Conservation (phyloP, 2,888 invertebrate species). For the Hyposoter dolosus region DNA sequence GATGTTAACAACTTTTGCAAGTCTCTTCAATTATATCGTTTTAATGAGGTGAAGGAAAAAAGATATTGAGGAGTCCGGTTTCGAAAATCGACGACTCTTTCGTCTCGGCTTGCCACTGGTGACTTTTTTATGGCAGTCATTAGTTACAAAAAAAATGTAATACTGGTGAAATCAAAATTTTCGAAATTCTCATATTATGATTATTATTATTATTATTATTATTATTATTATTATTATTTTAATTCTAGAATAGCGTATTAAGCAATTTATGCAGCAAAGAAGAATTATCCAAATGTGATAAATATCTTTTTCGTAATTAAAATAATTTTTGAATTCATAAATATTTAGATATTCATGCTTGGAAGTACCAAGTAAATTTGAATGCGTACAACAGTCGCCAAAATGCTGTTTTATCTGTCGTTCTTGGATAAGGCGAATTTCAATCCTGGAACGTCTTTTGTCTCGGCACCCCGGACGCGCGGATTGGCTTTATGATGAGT, state of each 20-base stretch:
- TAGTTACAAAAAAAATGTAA: not conserved
- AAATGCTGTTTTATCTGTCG: slow-evolving; percentile 77
- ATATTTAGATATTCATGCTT: not conserved
- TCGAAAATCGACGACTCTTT: not conserved
- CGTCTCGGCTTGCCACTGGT: not conserved
- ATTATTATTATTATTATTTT: not conserved
- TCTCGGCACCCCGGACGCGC: slow-evolving; percentile 43
- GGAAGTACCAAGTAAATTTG: slow-evolving; percentile 60
- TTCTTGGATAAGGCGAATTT: slow-evolving; percentile 60
- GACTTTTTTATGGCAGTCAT: not conserved
- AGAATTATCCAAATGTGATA: not conserved
- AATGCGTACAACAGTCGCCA: slow-evolving; percentile 64
- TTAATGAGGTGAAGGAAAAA: not conserved
- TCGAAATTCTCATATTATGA: not conserved
- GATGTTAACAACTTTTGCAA: not conserved
- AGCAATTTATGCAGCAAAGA: not conserved
- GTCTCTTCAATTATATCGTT: not conserved
- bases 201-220: no score
- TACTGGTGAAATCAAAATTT: not conserved
- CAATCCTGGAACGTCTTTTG: slow-evolving; percentile 43
- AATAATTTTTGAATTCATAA: no score
- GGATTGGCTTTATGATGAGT: slow-evolving; percentile 73
- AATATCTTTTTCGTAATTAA: not conserved
- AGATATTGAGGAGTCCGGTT: not conserved
- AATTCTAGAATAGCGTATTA: not conserved